A percentile compares a stretch with the other conserved stretches of the same genome.
Conservation (phyloP, 2,888 invertebrate species). For the Acanthococcus lagerstroemiae region DNA sequence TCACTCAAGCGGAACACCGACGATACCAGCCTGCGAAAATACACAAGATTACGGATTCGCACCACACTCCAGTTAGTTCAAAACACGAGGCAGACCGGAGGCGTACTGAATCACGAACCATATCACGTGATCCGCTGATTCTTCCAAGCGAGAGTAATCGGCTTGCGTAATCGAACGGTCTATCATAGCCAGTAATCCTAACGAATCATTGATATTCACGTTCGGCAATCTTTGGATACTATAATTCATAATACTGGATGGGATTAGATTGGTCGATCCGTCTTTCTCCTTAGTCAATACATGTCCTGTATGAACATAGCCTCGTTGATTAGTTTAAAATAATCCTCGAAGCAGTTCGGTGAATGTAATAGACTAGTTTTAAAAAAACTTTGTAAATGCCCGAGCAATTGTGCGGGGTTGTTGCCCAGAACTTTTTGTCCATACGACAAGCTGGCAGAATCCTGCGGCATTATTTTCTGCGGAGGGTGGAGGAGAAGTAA, state of each 20-base stretch:
- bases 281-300: conserved; percentile 56
- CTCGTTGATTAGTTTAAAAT: too few species aligned
- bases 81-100: neutral
- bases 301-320: conserved; percentile 46
- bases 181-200: conserved; percentile 44
- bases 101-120: conserved; percentile 42
- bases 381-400: too few species aligned
- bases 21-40: conserved; percentile 49
- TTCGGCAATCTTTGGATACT: conserved; percentile 48
- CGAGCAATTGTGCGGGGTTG: too few species aligned
- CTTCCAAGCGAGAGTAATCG: conserved; percentile 41
- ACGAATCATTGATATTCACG: conserved; percentile 44
- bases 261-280: conserved; percentile 57
- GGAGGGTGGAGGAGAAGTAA: too few species aligned
- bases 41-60: neutral
- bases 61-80: neutral
- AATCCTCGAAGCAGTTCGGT: neutral
- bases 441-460: too few species aligned
- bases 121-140: conserved; percentile 49
- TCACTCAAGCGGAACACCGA: conserved; percentile 63
- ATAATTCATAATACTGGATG: conserved; percentile 53
- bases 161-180: conserved; percentile 42
- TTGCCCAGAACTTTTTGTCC: too few species aligned
- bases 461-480: too few species aligned
- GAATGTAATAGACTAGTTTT: neutral